Evolutionary conservation across 92 coral and sea anemone species (phyloP).

Genomic region (Epizoanthus scotinus): DNA sequence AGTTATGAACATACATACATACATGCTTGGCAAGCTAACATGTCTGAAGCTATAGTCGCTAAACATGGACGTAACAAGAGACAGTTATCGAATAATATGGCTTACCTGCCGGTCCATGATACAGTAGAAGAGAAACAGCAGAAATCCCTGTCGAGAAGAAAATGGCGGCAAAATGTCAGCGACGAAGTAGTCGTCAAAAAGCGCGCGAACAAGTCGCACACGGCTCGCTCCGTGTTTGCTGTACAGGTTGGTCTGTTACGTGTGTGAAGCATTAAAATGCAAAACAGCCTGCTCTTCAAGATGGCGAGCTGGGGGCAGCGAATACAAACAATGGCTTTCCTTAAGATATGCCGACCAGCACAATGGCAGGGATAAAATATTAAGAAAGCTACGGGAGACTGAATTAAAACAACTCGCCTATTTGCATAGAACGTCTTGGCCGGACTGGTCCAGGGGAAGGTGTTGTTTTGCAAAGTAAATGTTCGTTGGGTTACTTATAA

Average conservation of each 20-base stretch:
- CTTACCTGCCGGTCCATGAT: slow-evolving; percentile 82
- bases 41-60: slow-evolving; percentile 25
- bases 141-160: slow-evolving; percentile 66
- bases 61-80: slow-evolving; percentile 10
- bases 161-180: slow-evolving; percentile 5
- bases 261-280: slow-evolving; percentile 15
- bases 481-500: slow-evolving; percentile 1
- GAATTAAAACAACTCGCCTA: slow-evolving; percentile 23
- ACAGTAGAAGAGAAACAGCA: slow-evolving; percentile 71
- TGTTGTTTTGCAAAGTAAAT: slow-evolving; percentile 24
- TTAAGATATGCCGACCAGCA: slow-evolving; percentile 10
- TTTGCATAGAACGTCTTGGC: slow-evolving; percentile 23
- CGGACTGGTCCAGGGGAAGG: neutral
- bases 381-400: slow-evolving; percentile 18
- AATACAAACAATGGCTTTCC: neutral
- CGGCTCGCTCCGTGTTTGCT: neutral
- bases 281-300: slow-evolving; percentile 1
- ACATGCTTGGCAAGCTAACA: slow-evolving; percentile 18
- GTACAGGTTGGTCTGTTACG: neutral
- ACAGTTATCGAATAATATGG: neutral
- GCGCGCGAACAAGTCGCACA: neutral
- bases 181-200: neutral
- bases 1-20: neutral
- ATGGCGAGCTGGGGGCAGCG: slow-evolving; percentile 11
- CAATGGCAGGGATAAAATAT: slow-evolving; percentile 26